Conservation (phyloP, 2,797 vertebrate species). For the Menidia menidia region DNA sequence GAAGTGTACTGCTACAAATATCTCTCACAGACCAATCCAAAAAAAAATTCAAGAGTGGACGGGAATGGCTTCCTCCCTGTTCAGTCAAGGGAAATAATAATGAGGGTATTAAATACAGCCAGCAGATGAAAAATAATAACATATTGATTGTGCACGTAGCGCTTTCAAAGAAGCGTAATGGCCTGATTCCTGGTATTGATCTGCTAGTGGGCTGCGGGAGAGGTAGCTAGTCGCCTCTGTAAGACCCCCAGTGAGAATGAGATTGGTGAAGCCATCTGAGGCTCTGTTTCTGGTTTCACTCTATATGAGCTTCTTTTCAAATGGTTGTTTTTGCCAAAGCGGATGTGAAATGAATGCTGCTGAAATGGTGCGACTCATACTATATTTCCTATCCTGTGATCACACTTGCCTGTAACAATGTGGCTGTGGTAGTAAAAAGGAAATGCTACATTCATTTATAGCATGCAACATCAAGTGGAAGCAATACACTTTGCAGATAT, state of each 20-base stretch:
- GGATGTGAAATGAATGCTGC: slow-evolving; percentile 70
- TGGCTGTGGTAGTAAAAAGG: slow-evolving; percentile 16
- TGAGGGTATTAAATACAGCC: slow-evolving; percentile 87
- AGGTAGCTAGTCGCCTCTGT: slow-evolving; percentile 66
- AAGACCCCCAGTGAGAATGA: slow-evolving; percentile 82
- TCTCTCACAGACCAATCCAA: slow-evolving; percentile 35
- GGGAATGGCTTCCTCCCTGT: slow-evolving; percentile 75
- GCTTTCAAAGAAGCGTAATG: slow-evolving; percentile 84
- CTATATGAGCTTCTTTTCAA: slow-evolving; percentile 62
- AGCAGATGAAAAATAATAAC: slow-evolving; percentile 89
- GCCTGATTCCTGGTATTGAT: slow-evolving; percentile 86
- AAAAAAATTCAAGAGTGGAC: slow-evolving; percentile 52
- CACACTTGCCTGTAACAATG: slow-evolving; percentile 39
- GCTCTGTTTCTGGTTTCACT: slow-evolving; percentile 72
- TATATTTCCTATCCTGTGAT: slow-evolving; percentile 58
- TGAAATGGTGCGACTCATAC: slow-evolving; percentile 52
- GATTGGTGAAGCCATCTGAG: slow-evolving; percentile 77
- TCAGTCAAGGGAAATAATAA: slow-evolving; percentile 83
- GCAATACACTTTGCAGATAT: slow-evolving; percentile 19
- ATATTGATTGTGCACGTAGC: slow-evolving; percentile 83
- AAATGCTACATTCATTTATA: slow-evolving; percentile 19
- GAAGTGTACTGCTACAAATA: slow-evolving; percentile 17
- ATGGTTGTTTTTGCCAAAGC: slow-evolving; percentile 42
- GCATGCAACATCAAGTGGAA: slow-evolving; percentile 1
- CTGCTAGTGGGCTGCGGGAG: slow-evolving; percentile 62